Percentiles rank a stretch among this genome's conserved stretches.
phyloP scores from a whole-genome alignment of 2,797 vertebrate genomes.

The Chelidonichthys spinosus region DNA sequence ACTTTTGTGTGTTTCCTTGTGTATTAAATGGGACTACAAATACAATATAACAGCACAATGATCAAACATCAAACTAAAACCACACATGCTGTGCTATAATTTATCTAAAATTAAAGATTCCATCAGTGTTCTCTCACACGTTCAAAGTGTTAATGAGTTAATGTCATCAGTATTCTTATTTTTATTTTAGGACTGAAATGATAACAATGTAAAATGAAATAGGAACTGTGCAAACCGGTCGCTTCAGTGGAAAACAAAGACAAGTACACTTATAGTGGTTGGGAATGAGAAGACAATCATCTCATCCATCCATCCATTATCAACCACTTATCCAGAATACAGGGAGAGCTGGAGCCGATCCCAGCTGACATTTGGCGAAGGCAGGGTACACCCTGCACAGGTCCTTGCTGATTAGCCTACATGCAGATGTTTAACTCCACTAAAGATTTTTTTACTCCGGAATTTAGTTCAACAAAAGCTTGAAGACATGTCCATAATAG shows the following conservation, averaged over 20 bases:
- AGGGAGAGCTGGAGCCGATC: too few relatives aligned
- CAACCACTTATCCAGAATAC: constrained; percentile 6
- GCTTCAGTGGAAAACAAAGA: constrained; percentile 25
- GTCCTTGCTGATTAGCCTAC: too few relatives aligned
- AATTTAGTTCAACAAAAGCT: too few relatives aligned
- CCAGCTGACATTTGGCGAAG: too few relatives aligned
- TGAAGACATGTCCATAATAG: too few relatives aligned
- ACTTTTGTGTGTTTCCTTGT: too few relatives aligned
- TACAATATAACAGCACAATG: neutral
- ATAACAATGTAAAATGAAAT: constrained; percentile 6
- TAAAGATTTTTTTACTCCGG: too few relatives aligned
- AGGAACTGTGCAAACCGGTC: constrained; percentile 27
- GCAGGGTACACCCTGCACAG: too few relatives aligned
- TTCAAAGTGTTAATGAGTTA: constrained; percentile 26
- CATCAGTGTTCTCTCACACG: constrained; percentile 11
- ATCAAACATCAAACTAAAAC: constrained; percentile 34
- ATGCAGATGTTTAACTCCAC: too few relatives aligned
- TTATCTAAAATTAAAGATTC: constrained; percentile 25
- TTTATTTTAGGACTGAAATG: constrained; percentile 12
- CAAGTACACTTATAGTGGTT: constrained; percentile 8
- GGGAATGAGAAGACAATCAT: constrained; percentile 36
- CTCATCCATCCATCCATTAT: constrained; percentile 63
- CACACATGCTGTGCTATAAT: constrained; percentile 53
- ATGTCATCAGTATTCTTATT: constrained; percentile 16
- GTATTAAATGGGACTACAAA: too few relatives aligned